Evolutionary conservation across 2,113 vertebrate species (phyloP), one percentile per base, ranked within the genome.

Genomic region (Serilophus lunatus): DNA sequence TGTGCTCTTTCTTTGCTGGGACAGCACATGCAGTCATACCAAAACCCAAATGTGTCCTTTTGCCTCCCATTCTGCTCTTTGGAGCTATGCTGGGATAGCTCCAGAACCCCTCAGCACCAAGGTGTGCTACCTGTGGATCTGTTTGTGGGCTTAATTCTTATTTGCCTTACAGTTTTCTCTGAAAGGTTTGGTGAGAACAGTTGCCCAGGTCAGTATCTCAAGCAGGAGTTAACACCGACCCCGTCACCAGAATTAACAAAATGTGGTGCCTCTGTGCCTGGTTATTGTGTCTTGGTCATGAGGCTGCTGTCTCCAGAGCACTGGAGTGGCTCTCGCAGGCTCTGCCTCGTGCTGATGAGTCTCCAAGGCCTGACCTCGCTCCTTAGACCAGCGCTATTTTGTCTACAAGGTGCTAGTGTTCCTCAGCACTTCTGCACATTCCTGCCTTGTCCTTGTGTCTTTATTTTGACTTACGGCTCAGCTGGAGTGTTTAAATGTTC

Each of bases 261-360:
- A 53, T 1, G 0, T 12, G 20, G 10, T 33, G 31, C 13, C 20
- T 89, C 23, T 1, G 0, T 65, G 44, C 68, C 29, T 54, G 26
- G 26, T 66, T 63, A 13, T 49, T 3, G 0, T 68, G 53, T 57
- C 53, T 82, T 79, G 38, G n/a, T 61, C 3, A 1, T 12, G 23
- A 91, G 47, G 24, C 40, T 3, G 1, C 45, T 50, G 70, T 29
- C 78, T 60, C 66, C 50, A 36, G 84, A 74, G 82, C 28, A 40
- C 53, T 57, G n/a, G 57, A 42, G 65, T 70, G 85, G 26, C 64
- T 65, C 3, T 0, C 15, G 11, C 28, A 8, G 12, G 36, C 38
- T 86, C 23, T 3, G 2, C 28, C 45, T 38, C 45, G 45, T 1
- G 0, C 29, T 74, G 13, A 38, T 26, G 54, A 80, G 49, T 77